Percentiles rank a stretch among this genome's conserved stretches.
Conservation (phyloP, 1,140 invertebrate genomes). For the Anastatus disparis region DNA sequence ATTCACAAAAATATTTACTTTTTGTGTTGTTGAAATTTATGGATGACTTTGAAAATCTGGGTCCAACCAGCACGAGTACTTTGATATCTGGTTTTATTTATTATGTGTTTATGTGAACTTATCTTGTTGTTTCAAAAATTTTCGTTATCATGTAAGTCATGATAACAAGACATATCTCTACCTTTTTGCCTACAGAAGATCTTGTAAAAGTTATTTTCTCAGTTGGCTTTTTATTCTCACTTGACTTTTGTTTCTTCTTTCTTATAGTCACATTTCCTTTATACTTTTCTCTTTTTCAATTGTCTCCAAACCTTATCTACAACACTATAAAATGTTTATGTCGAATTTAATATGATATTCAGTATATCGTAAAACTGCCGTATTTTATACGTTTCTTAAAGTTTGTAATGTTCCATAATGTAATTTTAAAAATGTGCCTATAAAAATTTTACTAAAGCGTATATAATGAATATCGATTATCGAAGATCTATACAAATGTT, state of each 20-base stretch:
- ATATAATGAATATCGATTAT: too few species aligned
- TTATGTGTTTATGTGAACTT: too few species aligned
- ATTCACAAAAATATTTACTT: too few species aligned
- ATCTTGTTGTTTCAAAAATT: too few species aligned
- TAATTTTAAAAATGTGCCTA: conserved; percentile 5
- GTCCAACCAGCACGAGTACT: too few species aligned
- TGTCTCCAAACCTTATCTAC: too few species aligned
- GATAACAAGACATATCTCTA: conserved; percentile 28
- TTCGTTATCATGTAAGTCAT: conserved; percentile 30
- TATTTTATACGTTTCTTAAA: conserved; percentile 9
- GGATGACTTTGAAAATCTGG: conserved; percentile 41
- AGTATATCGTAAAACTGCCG: neutral
- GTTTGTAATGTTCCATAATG: neutral
- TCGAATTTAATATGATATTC: conserved; percentile 4
- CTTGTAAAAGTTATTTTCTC: too few species aligned
- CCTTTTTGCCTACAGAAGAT: neutral
- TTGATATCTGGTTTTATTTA: too few species aligned
- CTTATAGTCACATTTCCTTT: too few species aligned
- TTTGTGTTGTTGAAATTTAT: conserved; percentile 41
- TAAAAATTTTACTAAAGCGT: neutral
- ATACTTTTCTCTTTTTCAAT: neutral
- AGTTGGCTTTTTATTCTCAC: too few species aligned
- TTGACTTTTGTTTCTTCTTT: neutral
- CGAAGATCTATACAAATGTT: neutral
- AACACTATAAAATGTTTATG: conserved; percentile 22